Percentiles rank a stretch among this genome's conserved stretches.
phyloP scores from a whole-genome alignment of 2,888 invertebrate species.

The Anaspis maculata region DNA sequence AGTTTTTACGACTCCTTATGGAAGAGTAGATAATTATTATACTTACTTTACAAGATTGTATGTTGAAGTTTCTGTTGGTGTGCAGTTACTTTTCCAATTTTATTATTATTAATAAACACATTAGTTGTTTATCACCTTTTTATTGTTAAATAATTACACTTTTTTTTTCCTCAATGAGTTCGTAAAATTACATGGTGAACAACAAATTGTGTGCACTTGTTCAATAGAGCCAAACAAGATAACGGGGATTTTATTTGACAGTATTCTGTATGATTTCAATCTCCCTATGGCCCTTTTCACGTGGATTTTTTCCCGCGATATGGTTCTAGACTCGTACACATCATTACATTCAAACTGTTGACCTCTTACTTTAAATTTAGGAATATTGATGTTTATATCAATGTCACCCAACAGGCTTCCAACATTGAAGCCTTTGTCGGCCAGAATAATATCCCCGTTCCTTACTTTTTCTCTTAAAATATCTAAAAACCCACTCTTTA shows the following conservation, averaged over 20 bases:
- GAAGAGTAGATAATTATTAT: neutral
- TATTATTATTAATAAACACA: too few relatives aligned
- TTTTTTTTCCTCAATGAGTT: too few relatives aligned
- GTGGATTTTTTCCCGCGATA: conserved; percentile 17
- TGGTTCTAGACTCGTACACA: conserved; percentile 8
- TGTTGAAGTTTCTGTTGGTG: too few relatives aligned
- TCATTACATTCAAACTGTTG: conserved; percentile 14
- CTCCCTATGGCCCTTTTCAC: conserved; percentile 17
- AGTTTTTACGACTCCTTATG: neutral
- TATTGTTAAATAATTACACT: too few relatives aligned
- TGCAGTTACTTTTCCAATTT: too few relatives aligned
- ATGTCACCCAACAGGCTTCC: conserved; percentile 12
- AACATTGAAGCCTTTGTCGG: conserved; percentile 18
- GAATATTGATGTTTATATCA: conserved; percentile 15
- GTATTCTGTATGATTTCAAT: conserved; percentile 13
- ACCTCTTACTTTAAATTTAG: conserved; percentile 12
- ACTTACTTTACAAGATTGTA: too few relatives aligned
- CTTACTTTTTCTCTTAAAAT: conserved; percentile 9
- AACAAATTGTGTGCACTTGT: conserved; percentile 12
- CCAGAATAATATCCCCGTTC: conserved; percentile 12
- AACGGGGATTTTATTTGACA: conserved; percentile 7
- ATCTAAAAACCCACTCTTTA: conserved; percentile 11
- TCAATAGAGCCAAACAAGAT: conserved; percentile 7
- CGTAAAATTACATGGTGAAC: too few relatives aligned
- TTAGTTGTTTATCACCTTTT: too few relatives aligned